Conservation (phyloP, 1,140 invertebrate genomes). For the Solen grandis region DNA sequence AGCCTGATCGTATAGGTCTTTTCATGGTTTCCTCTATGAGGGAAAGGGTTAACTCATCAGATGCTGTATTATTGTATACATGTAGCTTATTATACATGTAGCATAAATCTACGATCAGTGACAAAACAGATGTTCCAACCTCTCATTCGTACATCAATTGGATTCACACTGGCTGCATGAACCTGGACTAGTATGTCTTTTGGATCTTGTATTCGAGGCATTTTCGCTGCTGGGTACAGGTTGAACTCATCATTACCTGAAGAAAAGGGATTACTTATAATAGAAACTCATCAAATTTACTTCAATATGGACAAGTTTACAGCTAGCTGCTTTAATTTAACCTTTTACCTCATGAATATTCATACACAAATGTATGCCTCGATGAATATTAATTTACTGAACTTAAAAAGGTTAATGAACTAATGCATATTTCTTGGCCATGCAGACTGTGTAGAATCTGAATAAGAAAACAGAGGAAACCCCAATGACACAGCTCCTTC, state of each 20-base stretch:
- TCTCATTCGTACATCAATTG: conserved; percentile 93
- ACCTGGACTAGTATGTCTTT: conserved; percentile 90
- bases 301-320: not conserved
- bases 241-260: conserved; percentile 66
- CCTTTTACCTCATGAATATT: no score
- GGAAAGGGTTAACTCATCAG: no score
- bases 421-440: no score
- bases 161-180: conserved; percentile 92
- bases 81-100: no score
- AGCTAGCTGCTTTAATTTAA: not conserved
- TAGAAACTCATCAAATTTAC: not conserved
- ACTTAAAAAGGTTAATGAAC: not conserved
- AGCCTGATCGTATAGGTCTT: no score
- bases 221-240: conserved; percentile 57
- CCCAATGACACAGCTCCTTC: no score
- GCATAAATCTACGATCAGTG: no score
- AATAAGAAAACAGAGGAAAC: not conserved
- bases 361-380: no score
- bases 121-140: no score
- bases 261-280: not conserved
- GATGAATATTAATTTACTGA: not conserved
- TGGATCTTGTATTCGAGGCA: conserved; percentile 87
- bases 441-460: not conserved
- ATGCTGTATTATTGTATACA: no score
- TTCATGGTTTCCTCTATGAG: no score